Base-by-base conservation (phyloP, 2,888 invertebrate genomes). In the Rhodophaea formosa region DNA sequence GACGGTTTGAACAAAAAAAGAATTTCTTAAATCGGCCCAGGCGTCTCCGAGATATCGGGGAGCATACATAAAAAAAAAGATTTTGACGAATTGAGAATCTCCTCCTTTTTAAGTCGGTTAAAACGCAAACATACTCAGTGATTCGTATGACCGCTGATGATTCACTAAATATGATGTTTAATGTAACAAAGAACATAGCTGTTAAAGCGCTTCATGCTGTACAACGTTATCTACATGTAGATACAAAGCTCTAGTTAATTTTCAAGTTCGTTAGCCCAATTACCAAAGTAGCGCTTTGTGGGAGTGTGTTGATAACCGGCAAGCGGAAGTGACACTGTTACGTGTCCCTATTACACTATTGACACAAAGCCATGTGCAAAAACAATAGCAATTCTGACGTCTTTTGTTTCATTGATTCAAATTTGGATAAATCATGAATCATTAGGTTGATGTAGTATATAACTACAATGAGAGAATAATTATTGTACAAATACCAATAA, bases 301-400 rank as follows among this genome's bases (percentile, higher is more conserved):
- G 45, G 32, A 55, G 45, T 55, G 54, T 45, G 14, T 10, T 45
- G 54, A 55, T 55, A 55, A 46, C 16, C 12, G 12, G 2, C 32
- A 47, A 30, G 29, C 45, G 54, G 54, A 55, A 55, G 45, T 35
- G 35, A 35, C 54, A 55, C 54, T 55, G 54, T 55, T 55, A 35
- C 35, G 17, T 55, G 54, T 12, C 23, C 35, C 35, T 35, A 46
- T 32, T 54, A 30, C 29, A 30, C 45, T 55, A 55, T 45, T 45
- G 45, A 55, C 35, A 55, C 32, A 35, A 45, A 66, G 66, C 55
- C 57, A 52, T n/a, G 43, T 57, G 52, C 45, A 51, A 47, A 56
- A 57, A 16, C 63, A 66, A 71, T 68, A 32, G 2, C 12, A 15
- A 10, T 32, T 35, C 0, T 15, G 5, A 5, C 12, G 10, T 39